Evolutionary conservation across 2,113 vertebrate genomes (phyloP), one percentile per base, ranked within the genome.

Genomic region (Ceuthmochares aereus): DNA sequence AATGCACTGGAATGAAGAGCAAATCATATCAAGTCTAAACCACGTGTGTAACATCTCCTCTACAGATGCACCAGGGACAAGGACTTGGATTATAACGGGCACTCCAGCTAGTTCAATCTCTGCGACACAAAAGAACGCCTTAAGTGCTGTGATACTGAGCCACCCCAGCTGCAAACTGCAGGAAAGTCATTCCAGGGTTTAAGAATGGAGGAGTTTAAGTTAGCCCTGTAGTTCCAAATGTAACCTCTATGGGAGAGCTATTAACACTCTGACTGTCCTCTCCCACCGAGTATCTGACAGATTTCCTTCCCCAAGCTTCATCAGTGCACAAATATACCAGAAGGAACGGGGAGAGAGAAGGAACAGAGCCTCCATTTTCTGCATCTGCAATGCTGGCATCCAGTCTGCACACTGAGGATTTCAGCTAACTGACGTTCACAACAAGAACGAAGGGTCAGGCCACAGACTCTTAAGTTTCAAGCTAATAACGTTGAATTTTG

Each of bases 41-140:
- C 29, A 69, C 0, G 0, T 3, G 1, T 54, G 58, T 34, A 79
- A 84, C 0, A 0, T 40, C 45, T 73, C 22, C 30, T 32, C 18
- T 77, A 16, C 21, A 66, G 51, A 66, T 32, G 18, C 20, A 77
- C 18, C 32, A 62, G 73, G 45, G 55, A 54, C 32, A 90, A 45
- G 17, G 36, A 85, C 73, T 32, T 34, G 22, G 30, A 73, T 76
- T 89, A 86, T 36, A 84, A 42, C 19, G 47, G 32, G 63, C 10
- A n/a, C 34, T 67, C 23, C 47, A 63, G 37, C 42, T 69, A 81
- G 64, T 34, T 32, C 56, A 34, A 40, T 18, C 34, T 56, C 73
- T 68, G 4, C 27, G 67, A 45, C 42, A 58, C 29, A 80, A 73
- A 47, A 81, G 25, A 62, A 85, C 80, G 59, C 18, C 43, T 73